phyloP scores from a whole-genome alignment of 2,113 vertebrate species.

The Corapipo altera region DNA sequence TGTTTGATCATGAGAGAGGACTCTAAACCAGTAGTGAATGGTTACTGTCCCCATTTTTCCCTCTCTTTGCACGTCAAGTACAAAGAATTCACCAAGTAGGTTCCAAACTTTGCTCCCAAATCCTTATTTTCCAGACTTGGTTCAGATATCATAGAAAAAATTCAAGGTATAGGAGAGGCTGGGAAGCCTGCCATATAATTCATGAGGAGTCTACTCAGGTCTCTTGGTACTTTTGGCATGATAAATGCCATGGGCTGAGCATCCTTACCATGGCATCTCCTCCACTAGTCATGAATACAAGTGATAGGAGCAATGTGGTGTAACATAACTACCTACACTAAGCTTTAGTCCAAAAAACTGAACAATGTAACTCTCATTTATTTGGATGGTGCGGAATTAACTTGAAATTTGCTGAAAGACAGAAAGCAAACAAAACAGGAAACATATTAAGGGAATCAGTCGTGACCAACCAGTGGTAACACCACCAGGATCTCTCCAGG shows the following conservation, averaged over 20 bases:
- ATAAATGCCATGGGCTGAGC: neutral
- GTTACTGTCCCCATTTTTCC: neutral
- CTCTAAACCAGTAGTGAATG: neutral
- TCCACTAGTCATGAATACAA: neutral
- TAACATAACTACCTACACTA: neutral
- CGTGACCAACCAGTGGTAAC: neutral
- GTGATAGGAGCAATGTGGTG: neutral
- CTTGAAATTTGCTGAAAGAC: neutral
- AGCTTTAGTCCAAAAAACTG: neutral
- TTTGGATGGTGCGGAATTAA: neutral
- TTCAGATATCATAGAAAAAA: neutral
- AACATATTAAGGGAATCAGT: neutral
- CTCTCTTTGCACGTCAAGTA: neutral
- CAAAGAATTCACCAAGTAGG: accelerated
- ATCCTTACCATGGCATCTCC: accelerated
- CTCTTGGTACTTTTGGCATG: neutral
- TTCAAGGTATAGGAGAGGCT: neutral
- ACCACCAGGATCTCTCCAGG: neutral
- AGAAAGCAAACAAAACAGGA: neutral
- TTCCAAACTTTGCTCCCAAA: neutral
- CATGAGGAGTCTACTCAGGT: neutral
- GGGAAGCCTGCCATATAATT: neutral
- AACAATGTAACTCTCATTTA: neutral
- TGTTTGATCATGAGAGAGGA: neutral
- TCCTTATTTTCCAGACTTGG: neutral